phyloP scores from a whole-genome alignment of 2,888 invertebrate species.

The Hecatera dysodea region DNA sequence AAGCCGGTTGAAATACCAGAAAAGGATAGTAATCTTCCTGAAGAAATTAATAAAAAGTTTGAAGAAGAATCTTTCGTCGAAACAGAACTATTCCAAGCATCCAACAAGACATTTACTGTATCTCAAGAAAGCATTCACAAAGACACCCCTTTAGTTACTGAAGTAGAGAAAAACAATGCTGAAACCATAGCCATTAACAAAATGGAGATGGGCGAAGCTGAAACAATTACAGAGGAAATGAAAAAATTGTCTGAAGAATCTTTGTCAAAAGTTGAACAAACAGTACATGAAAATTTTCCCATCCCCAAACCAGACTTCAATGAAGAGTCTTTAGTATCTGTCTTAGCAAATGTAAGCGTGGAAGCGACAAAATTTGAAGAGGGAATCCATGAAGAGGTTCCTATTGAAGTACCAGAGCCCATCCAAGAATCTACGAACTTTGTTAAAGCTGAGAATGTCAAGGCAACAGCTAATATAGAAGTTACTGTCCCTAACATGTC shows the following conservation, averaged over 20 bases:
- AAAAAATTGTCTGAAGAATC: constrained; percentile 21
- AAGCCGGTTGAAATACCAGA: neutral
- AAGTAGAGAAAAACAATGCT: constrained; percentile 19
- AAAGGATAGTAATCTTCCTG: neutral
- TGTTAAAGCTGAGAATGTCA: constrained; percentile 2
- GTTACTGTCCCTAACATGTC: neutral
- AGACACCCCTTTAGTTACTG: constrained; percentile 24
- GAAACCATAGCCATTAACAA: constrained; percentile 11
- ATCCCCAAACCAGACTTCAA: constrained; percentile 11
- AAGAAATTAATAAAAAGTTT: constrained; percentile 18
- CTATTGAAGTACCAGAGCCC: constrained; percentile 1
- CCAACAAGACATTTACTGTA: constrained; percentile 7
- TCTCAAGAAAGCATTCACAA: constrained; percentile 3
- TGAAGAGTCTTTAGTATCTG: constrained; percentile 39
- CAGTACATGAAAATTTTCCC: constrained; percentile 14
- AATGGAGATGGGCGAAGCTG: constrained; percentile 17
- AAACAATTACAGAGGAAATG: neutral
- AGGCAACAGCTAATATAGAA: constrained; percentile 12
- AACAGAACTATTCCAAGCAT: neutral
- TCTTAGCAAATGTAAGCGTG: constrained; percentile 33
- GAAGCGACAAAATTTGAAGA: constrained; percentile 39
- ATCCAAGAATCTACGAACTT: neutral
- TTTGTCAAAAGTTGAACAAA: constrained; percentile 29
- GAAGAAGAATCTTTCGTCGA: neutral
- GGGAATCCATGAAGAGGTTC: constrained; percentile 5